A percentile compares a stretch with the other conserved stretches of the same genome.
phyloP scores from a whole-genome alignment of 2,113 vertebrate genomes.

The Fregetta grallaria region DNA sequence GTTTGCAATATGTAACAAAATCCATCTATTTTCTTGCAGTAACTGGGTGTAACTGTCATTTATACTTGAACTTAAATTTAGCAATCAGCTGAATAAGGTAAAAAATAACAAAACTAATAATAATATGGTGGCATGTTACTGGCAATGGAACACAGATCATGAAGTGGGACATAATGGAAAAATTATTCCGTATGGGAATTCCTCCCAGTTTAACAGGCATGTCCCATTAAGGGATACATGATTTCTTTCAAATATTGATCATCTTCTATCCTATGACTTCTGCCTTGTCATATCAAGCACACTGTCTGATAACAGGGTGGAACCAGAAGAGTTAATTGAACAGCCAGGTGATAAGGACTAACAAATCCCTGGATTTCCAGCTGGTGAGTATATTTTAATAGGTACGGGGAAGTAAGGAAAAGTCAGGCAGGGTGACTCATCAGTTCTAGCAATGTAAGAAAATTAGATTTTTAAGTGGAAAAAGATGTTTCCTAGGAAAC shows the following conservation, averaged over 20 bases:
- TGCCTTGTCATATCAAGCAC: not conserved
- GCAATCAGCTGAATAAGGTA: not conserved
- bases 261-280: not conserved
- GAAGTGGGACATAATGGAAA: not conserved
- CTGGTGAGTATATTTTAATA: slow-evolving; percentile 61
- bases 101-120: not conserved
- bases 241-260: not conserved
- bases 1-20: not conserved
- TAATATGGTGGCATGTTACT: not conserved
- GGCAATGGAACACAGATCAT: not conserved
- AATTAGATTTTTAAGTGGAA: slow-evolving; percentile 79
- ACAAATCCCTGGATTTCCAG: slow-evolving; percentile 69
- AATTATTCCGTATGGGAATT: not conserved
- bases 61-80: not conserved
- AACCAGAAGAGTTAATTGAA: slow-evolving; percentile 56
- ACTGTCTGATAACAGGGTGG: not conserved
- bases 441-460: slow-evolving; percentile 66
- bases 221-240: not conserved
- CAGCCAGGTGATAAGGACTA: slow-evolving; percentile 33
- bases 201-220: not conserved
- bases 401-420: slow-evolving; percentile 64
- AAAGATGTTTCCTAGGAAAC: slow-evolving; percentile 84
- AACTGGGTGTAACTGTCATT: not conserved
- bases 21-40: not conserved
- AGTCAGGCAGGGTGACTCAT: slow-evolving; percentile 76